These are phyloP conservation scores for Eilema depressum DNA, from an alignment of 2,888 invertebrate genomes.

Conservation along the genomic window DNA sequence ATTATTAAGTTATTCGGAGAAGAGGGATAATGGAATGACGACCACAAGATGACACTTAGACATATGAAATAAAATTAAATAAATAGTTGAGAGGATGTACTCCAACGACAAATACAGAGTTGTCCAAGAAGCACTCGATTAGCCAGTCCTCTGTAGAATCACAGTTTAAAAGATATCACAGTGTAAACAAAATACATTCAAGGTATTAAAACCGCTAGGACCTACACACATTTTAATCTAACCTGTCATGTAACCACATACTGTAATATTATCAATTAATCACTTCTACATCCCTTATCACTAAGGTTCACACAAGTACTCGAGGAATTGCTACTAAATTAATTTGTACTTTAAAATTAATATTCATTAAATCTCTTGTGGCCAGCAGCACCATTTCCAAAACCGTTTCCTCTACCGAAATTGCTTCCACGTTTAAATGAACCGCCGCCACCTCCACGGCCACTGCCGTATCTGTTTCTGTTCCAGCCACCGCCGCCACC, in stretches of 20 bases:
- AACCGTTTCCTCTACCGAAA: conserved; percentile 77
- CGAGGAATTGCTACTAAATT: conserved; percentile 74
- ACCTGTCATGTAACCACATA: conserved; percentile 58
- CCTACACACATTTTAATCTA: conserved; percentile 57
- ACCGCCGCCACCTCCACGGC: conserved; percentile 83
- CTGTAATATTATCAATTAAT: conserved; percentile 65
- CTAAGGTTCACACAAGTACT: conserved; percentile 71
- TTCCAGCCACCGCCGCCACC: conserved; percentile 88
- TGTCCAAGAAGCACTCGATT: conserved; percentile 50
- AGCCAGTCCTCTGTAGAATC: conserved; percentile 77
- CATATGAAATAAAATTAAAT: conserved; percentile 40
- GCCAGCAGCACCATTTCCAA: conserved; percentile 70
- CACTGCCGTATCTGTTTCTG: conserved; percentile 81
- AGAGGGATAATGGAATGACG: conserved; percentile 61
- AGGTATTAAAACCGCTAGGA: conserved; percentile 48
- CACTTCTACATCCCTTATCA: conserved; percentile 56
- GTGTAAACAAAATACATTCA: conserved; percentile 71
- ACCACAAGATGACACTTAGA: conserved; percentile 43
- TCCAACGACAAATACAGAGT: conserved; percentile 49
- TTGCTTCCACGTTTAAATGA: conserved; percentile 82
- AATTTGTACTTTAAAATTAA: conserved; percentile 64
- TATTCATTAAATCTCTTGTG: conserved; percentile 82
- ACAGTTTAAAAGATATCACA: conserved; percentile 82
- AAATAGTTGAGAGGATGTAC: conserved; percentile 53
- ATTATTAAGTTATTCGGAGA: conserved; percentile 44